Base-by-base conservation (phyloP, 2,113 vertebrate genomes). In the Gadus chalcogrammus region DNA sequence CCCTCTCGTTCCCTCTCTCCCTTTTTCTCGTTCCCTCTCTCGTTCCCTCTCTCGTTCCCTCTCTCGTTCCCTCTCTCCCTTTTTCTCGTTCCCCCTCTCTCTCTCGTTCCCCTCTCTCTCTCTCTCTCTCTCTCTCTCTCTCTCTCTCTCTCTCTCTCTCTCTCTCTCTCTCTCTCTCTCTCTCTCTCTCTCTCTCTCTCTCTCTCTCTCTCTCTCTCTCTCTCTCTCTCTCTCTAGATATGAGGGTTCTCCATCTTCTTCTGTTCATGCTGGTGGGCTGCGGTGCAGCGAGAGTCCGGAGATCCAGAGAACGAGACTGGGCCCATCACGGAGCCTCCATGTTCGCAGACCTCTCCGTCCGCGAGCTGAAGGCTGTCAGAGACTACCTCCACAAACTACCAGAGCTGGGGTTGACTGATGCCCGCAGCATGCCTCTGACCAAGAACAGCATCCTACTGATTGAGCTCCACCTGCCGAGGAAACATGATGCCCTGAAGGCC, bases 381-480 rank as follows among this genome's bases (percentile, higher is more conserved):
- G 55, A 52, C 59, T 98, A 95, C 88, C 84, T 98, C 27, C 74
- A 89, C 73, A 71, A 72, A n/a, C 84, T 78, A 13, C 84, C 84
- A 0, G 90, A 94, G 65, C 82, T 99, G 74, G 75, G 70, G 16
- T 88, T 98, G 55, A 80, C 85, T 3, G 27, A 88, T 0, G 85
- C 84, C 15, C 17, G 0, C 0, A 69, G n/a, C 0, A 83, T 31
- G 0, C n/a, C 78, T 2, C 59, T 96, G 27, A 90, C 91, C 68
- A 94, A 93, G 80, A 98, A 98, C 87, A 92, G 85, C 0, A 91
- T 97, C 63, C 90, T 98, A 17, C 88, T 97, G 69, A 93, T 97
- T 1, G 97, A 99, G 82, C 90, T 94, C 62, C 84, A 94, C 64
- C 59, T 95, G 11, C 96, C 96, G 7, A 90, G 61, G 65, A 98